phyloP scores from a whole-genome alignment of 1,140 invertebrate genomes.

The Macrobrachium nipponense region DNA sequence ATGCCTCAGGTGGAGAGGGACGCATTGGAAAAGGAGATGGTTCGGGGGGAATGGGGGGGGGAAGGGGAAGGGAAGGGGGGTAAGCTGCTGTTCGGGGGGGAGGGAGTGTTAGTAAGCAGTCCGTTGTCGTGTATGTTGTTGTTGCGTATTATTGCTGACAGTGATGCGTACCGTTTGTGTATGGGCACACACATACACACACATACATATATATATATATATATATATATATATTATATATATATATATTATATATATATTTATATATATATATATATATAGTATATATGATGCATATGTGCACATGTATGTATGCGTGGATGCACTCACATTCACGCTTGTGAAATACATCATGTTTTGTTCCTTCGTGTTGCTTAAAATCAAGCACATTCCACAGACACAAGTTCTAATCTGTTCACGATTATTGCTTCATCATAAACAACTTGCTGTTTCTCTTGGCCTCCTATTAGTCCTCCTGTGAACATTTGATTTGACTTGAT shows the following conservation, averaged over 20 bases:
- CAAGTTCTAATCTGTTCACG: too few species aligned
- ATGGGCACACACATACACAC: background rate
- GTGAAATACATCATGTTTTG: too few species aligned
- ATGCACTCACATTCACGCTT: background rate
- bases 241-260: background rate
- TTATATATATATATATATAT: too few species aligned
- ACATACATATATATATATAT: background rate
- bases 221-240: background rate
- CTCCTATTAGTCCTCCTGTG: too few species aligned
- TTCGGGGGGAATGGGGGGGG: background rate
- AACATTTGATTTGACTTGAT: too few species aligned
- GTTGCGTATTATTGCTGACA: too few species aligned
- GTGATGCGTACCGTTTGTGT: too few species aligned
- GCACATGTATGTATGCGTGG: background rate
- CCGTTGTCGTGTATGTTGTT: too few species aligned
- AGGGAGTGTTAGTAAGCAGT: background rate
- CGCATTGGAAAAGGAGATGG: background rate
- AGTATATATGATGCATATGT: background rate
- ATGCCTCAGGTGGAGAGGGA: conserved; percentile 7
- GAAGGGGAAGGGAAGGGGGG: background rate
- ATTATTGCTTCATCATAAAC: too few species aligned
- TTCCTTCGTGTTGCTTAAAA: too few species aligned
- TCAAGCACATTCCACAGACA: too few species aligned
- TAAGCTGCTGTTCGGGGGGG: background rate
- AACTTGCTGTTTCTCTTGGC: too few species aligned